Base-by-base conservation (phyloP, 2,888 invertebrate genomes). In the Limenitis arthemis region DNA sequence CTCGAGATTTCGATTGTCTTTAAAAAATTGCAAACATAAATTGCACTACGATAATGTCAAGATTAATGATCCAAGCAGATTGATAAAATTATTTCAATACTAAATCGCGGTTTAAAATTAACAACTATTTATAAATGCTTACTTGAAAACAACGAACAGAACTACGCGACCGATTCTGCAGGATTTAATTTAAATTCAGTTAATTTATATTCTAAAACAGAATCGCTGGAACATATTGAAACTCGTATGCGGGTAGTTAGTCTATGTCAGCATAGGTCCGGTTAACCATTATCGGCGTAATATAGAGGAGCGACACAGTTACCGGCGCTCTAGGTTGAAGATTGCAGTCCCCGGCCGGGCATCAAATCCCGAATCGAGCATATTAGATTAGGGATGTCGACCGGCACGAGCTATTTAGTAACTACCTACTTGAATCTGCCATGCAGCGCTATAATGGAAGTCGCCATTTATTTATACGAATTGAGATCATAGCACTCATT, bases 301-400 rank as follows among this genome's bases (percentile, higher is more conserved):
- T 72, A 70, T 64, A 71, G 67, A 61, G 54, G 61, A 66, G 69
- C 68, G 66, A 61, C 65, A 66, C 59, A 50, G 55, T 53, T 51
- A 52, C 64, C 59, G 61, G 69, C 69, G 63, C 68, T 70, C 61
- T 59, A 63, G 66, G 67, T 69, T 64, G 66, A 73, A 75, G 77
- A 74, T 75, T 72, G 74, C 73, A 73, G 68, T 64, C 64, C 60
- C 66, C 59, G 61, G 60, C 63, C 66, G 55, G 58, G 58, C 58
- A 59, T 62, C 61, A 61, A 62, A 62, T 60, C 60, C 58, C 55
- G 70, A 70, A 74, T 70, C 69, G 65, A 67, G 73, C 70, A 75
- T 76, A 77, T 80, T 79, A 77, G 77, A 79, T 79, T 76, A 79
- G 70, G 74, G 69, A 75, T 70, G 73, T 76, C 70, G 69, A 65